Base-by-base conservation (phyloP, 2,888 invertebrate genomes). In the Exephanes ischioxanthus region DNA sequence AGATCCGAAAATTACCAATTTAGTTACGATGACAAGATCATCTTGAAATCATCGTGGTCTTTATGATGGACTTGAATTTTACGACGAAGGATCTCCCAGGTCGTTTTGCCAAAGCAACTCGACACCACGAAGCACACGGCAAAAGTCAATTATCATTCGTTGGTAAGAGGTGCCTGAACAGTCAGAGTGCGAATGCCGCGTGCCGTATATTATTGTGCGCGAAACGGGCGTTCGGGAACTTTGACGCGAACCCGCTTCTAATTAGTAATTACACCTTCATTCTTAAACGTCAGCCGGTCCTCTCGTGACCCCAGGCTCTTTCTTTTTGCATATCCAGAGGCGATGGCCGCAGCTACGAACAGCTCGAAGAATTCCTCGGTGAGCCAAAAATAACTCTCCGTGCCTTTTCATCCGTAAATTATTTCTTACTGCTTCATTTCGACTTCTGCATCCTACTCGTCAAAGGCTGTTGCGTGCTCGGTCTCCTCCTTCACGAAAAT, bases 211-310 rank as follows among this genome's bases (percentile, higher is more conserved):
- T 84, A 80, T 76, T 77, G 71, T 51, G 58, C 58, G 33, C 22
- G 72, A 80, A 80, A 71, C 45, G 16, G 70, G 66, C 71, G 55
- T 84, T 71, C 55, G 70, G 37, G 55, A 30, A 70, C 80, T 84
- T 80, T 80, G 84, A 84, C 80, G 76, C 33, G 80, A 84, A 80
- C 72, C 84, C 77, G 75, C 84, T 84, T 77, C 80, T 84, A 84
- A 84, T 84, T 80, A 84, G 76, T 80, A 80, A 84, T 84, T 84
- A 84, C 84, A 67, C 55, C 76, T 80, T 84, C 48, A 80, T 84
- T 84, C 80, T 63, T 80, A 77, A 84, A 72, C 75, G 80, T 76
- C 72, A 71, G 76, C 77, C 72, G 55, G 58, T 71, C 45, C 63
- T 33, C 55, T 66, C 75, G 66, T 37, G 73, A 75, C 66, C 70